phyloP scores from a whole-genome alignment of 2,888 invertebrate species.

The Stomorhina lunata region DNA sequence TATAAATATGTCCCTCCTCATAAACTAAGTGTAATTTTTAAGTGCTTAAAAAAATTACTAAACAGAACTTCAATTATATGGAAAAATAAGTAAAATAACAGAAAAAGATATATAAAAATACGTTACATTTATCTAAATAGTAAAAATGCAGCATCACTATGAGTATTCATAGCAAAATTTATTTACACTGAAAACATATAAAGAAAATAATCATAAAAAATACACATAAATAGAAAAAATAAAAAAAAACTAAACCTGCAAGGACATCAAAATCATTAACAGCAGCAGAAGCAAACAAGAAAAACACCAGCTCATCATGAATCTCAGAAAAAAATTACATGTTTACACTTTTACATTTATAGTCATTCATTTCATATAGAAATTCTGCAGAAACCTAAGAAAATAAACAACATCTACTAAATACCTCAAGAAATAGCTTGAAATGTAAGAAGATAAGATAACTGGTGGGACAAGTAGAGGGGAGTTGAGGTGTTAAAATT shows the following conservation, averaged over 20 bases:
- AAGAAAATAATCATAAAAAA: neutral
- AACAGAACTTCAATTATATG: neutral
- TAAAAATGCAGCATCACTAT: neutral
- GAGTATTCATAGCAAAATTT: neutral
- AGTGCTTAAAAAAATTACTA: slow-evolving; percentile 23
- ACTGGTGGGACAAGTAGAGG: neutral
- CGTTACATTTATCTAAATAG: neutral
- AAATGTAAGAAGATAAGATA: neutral
- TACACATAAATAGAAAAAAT: slow-evolving; percentile 17
- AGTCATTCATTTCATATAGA: neutral
- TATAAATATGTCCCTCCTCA: neutral
- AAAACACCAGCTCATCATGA: neutral
- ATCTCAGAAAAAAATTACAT: neutral
- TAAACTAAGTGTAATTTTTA: neutral
- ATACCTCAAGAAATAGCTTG: too few relatives aligned
- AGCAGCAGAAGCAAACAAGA: neutral
- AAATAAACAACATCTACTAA: slow-evolving; percentile 7
- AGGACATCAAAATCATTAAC: slow-evolving; percentile 52
- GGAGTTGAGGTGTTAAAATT: neutral
- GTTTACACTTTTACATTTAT: neutral
- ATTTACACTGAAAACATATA: neutral
- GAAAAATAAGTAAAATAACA: neutral
- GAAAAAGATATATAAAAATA: neutral
- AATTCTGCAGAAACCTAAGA: neutral
- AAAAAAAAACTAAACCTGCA: slow-evolving; percentile 35